These are phyloP conservation scores for Terebella lapidaria DNA, from an alignment of 2,888 invertebrate genomes.

Conservation along the genomic window DNA sequence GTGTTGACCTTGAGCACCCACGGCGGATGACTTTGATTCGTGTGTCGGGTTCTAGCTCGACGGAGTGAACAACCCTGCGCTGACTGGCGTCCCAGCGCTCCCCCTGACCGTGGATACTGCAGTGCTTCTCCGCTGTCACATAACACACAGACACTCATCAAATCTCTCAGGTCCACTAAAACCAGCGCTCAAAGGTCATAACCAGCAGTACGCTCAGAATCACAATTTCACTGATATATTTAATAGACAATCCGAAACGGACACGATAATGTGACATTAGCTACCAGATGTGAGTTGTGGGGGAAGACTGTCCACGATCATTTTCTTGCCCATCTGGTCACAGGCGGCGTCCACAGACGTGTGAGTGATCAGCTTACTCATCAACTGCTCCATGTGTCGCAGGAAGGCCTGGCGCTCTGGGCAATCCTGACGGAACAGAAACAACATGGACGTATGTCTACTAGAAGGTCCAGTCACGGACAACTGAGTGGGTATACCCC, in stretches of 20 bases:
- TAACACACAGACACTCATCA: no score
- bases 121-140: slow-evolving; percentile 2
- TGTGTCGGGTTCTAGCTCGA: slow-evolving; percentile 64
- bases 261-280: no score
- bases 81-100: slow-evolving; percentile 65
- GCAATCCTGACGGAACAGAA: slow-evolving; percentile 27
- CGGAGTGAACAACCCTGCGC: slow-evolving; percentile 59
- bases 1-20: slow-evolving; percentile 33
- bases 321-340: slow-evolving; percentile 79
- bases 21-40: slow-evolving; percentile 60
- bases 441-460: not conserved
- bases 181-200: not conserved
- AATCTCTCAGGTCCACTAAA: not conserved
- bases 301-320: slow-evolving; percentile 81
- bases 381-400: slow-evolving; percentile 58
- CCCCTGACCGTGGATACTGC: slow-evolving; percentile 56
- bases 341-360: slow-evolving; percentile 72
- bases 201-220: not conserved
- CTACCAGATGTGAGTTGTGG: slow-evolving; percentile 66
- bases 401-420: slow-evolving; percentile 53
- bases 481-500: no score
- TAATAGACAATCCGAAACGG: no score
- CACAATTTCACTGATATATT: no score
- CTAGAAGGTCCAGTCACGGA: no score
- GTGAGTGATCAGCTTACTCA: slow-evolving; percentile 61